Base-by-base conservation (phyloP, 1,140 invertebrate genomes). In the Drosophila kohkoa region DNA sequence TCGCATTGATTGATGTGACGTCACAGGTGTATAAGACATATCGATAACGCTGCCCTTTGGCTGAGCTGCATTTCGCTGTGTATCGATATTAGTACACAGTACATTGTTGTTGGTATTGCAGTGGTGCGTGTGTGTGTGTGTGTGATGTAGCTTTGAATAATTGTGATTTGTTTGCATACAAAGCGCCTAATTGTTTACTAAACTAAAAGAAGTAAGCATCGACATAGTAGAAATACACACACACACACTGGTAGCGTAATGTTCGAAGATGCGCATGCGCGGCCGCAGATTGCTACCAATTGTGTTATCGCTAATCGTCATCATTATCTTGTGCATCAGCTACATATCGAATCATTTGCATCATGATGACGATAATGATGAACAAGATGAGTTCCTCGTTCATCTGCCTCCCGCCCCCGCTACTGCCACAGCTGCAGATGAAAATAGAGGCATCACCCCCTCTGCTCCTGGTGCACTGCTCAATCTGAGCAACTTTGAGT, bases 201-300 rank as follows among this genome's bases (percentile, higher is more conserved):
- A 52, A 45, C 52, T 45, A 16, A 30, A 4, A 55, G 30, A 55
- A 16, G 38, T 13, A 45, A 11, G 20, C 65, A 43, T 25, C 20
- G 20, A 25, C 20, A 68, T 15, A 43, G 32, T 32, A 32, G 32
- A 32, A 20, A 15, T 45, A 16, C 30, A 46, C 7, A 52, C 5
- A 54, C 16, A 74, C 13, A 68, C 71, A 70, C 49, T 2, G 16
- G 63, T 75, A 75, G 67, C 20, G 20, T 25, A 75, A 75, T 75
- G 72, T 70, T 75, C 54, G 70, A 89, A 81, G 65, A 89, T 89
- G 85, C 85, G 85, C 85, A 89, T 89, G 85, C 85, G 85, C 81
- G 72, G 81, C 75, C 81, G 85, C 54, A 78, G 78, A 85, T 75
- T 89, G 74, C 71, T 89, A 15, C 71, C 86, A 77, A 81, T 89